phyloP scores from a whole-genome alignment of 1,140 invertebrate genomes.

The Pinna nobilis region DNA sequence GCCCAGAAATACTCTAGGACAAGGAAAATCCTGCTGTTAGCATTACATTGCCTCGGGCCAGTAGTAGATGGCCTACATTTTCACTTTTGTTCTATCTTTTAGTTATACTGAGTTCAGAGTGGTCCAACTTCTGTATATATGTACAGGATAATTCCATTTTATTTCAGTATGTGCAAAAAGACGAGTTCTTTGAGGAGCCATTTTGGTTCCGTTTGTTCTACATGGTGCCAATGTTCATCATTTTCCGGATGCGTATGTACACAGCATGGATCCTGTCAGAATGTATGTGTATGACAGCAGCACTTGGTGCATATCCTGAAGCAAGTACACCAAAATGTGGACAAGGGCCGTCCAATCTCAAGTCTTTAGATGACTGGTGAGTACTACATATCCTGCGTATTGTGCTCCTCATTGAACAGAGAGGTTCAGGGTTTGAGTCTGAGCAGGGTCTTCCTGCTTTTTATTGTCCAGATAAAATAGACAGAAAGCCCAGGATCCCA shows the following conservation, averaged over 20 bases:
- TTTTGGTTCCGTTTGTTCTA: constrained; percentile 87
- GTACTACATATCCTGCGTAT: constrained; percentile 27
- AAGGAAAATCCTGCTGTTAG: too few species aligned
- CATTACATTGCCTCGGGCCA: too few species aligned
- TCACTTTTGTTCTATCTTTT: too few species aligned
- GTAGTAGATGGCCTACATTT: too few species aligned
- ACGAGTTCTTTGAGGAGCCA: constrained; percentile 70
- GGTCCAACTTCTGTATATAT: too few species aligned
- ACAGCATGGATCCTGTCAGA: constrained; percentile 92
- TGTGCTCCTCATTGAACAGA: background rate
- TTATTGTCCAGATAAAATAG: too few species aligned
- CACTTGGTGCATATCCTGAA: constrained; percentile 92
- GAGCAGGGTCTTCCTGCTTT: too few species aligned
- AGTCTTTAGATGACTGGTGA: constrained; percentile 73
- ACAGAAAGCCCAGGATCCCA: too few species aligned
- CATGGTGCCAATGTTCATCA: constrained; percentile 89
- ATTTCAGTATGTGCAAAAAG: constrained; percentile 69
- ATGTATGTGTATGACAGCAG: constrained; percentile 92
- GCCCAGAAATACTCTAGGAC: too few species aligned
- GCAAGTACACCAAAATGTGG: constrained; percentile 83
- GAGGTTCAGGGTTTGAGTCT: too few species aligned
- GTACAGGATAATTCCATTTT: constrained; percentile 25
- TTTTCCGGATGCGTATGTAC: constrained; percentile 92
- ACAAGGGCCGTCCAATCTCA: constrained; percentile 83
- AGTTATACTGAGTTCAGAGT: too few species aligned